Evolutionary conservation across 1,140 invertebrate genomes (phyloP).

Genomic region (Prorops nasuta): DNA sequence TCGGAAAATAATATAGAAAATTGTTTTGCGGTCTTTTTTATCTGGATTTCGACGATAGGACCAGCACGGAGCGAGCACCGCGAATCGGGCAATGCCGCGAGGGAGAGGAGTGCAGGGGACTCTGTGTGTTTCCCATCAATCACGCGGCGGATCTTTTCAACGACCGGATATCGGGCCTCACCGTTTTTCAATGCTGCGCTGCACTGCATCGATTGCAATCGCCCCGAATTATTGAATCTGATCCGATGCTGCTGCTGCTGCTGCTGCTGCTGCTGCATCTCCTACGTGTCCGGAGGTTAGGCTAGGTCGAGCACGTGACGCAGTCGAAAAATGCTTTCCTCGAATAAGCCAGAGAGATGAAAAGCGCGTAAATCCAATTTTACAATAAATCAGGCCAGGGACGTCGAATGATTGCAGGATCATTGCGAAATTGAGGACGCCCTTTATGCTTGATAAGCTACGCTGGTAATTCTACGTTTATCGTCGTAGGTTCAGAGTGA

Average conservation of each 20-base stretch:
- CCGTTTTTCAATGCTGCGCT: slow-evolving; percentile 48
- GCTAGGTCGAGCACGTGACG: slow-evolving; percentile 17
- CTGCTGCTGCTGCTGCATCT: no score
- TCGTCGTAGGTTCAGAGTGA: not conserved
- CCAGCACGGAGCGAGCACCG: not conserved
- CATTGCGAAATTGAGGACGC: no score
- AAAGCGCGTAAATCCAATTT: no score
- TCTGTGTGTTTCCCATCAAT: slow-evolving; percentile 56
- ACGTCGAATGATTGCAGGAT: no score
- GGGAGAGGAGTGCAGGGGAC: slow-evolving; percentile 9
- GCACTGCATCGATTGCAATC: slow-evolving; percentile 48
- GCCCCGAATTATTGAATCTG: slow-evolving; percentile 54
- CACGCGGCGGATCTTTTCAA: slow-evolving; percentile 44
- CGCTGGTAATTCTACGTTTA: not conserved
- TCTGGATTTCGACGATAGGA: slow-evolving; percentile 36
- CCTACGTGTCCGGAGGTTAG: slow-evolving; percentile 31
- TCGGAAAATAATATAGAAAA: slow-evolving; percentile 50
- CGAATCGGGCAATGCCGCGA: not conserved
- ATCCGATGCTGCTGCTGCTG: no score
- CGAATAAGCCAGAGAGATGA: no score
- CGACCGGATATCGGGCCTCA: slow-evolving; percentile 43
- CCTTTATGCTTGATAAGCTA: slow-evolving; percentile 4
- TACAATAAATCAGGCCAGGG: no score
- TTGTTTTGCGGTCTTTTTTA: slow-evolving; percentile 52
- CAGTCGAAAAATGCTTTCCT: no score